Conservation (phyloP, 2,888 invertebrate genomes). For the Perdita meconis region DNA sequence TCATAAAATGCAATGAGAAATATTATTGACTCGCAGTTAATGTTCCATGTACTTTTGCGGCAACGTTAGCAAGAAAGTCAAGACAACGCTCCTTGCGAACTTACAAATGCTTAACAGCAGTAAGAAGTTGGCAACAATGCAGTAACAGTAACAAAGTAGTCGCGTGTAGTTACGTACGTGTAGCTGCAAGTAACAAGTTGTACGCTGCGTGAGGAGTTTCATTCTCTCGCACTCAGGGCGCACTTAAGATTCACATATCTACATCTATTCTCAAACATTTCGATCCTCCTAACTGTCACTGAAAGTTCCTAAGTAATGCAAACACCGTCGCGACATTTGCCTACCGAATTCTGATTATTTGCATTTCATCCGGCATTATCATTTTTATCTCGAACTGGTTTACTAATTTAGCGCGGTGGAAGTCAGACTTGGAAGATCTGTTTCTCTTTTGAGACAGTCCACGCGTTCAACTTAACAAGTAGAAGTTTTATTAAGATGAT, state of each 20-base stretch:
- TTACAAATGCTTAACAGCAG: slow-evolving; percentile 1
- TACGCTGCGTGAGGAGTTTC: neutral
- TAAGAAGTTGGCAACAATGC: slow-evolving; percentile 1
- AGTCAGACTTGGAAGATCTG: too few relatives aligned
- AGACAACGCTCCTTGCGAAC: neutral
- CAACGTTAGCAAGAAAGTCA: neutral
- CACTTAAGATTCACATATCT: slow-evolving; percentile 6
- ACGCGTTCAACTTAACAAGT: too few relatives aligned
- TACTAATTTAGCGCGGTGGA: too few relatives aligned
- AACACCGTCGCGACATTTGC: neutral
- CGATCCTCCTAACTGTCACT: neutral
- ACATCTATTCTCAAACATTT: slow-evolving; percentile 5
- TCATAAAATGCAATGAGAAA: too few relatives aligned
- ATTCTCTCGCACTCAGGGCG: neutral
- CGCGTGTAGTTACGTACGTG: neutral
- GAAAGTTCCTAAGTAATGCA: neutral
- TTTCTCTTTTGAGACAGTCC: too few relatives aligned
- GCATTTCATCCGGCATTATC: too few relatives aligned
- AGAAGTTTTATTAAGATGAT: too few relatives aligned
- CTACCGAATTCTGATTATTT: too few relatives aligned
- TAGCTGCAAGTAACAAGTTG: slow-evolving; percentile 8
- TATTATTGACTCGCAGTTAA: too few relatives aligned
- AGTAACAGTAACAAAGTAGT: slow-evolving; percentile 11
- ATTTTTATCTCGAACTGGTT: too few relatives aligned
- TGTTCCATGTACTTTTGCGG: neutral